Base-by-base conservation (phyloP, 2,113 vertebrate genomes). In the Oreochromis aureus region DNA sequence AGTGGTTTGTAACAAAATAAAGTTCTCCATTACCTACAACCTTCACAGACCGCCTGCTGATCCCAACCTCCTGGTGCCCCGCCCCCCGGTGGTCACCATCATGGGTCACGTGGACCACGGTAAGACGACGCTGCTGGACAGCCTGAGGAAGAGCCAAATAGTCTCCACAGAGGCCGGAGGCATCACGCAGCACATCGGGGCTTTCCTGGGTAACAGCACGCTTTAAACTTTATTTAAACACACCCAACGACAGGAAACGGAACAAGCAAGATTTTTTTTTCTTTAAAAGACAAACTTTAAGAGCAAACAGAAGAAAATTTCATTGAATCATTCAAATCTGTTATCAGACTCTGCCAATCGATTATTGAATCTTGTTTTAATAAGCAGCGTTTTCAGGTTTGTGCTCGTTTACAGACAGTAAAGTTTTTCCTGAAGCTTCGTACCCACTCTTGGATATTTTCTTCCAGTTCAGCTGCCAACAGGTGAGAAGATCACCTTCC, bases 61-160 rank as follows among this genome's bases (percentile, higher is more conserved):
- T 86, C 96, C 96, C 8, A 81, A 97, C 55, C 44, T 86, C 1
- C 94, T 99, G 92, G 96, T 90, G 44, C 82, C 95, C 0, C 97
- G 98, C 9, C 97, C 97, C 53, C 98, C 99, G 0, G 97, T 99
- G 82, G 98, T 99, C 79, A 99, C 99, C 34, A 98, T 99, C 90
- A 97, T 99, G 98, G 99, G 99, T 41, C 99, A 99, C 2, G 98
- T 99, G 71, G 99, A 99, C 87, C 98, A 99, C 22, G 98, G 99
- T 9, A 99, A 99, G 90, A 99, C 98, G 2, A 99, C 98, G 0
- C 94, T 99, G 51, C 97, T 99, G 84, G 98, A 99, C 97, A 97
- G 97, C 39, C 95, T 99, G 24, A 94, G 98, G 86, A 98, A 97
- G 95, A 98, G 96, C 82, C 98, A 99, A 6, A 95, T 99, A 80